Conservation (phyloP, 1,140 invertebrate genomes). For the Harlomillsia oculata region DNA sequence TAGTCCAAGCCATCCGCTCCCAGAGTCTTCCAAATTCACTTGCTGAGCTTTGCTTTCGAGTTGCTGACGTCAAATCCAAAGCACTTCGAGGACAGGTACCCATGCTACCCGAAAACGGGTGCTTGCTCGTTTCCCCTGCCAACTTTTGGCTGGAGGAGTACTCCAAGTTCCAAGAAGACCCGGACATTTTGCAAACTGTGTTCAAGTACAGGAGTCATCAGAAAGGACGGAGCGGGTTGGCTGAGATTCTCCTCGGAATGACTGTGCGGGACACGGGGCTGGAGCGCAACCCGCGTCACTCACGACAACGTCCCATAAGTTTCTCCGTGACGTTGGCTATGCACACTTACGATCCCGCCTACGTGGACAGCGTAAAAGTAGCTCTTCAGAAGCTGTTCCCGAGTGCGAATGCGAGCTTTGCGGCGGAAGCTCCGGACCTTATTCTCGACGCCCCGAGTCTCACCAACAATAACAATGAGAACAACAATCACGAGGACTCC, state of each 20-base stretch:
- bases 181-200: constrained; percentile 65
- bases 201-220: constrained; percentile 63
- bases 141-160: constrained; percentile 81
- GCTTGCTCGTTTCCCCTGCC: constrained; percentile 82
- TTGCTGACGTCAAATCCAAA: constrained; percentile 63
- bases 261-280: constrained; percentile 79
- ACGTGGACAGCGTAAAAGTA: background rate
- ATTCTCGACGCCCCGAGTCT: no score
- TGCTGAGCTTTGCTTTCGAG: constrained; percentile 58
- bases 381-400: no score
- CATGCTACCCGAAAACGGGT: constrained; percentile 79
- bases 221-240: constrained; percentile 68
- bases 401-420: no score
- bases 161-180: constrained; percentile 57
- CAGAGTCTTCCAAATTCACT: background rate
- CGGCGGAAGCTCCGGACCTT: no score
- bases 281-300: constrained; percentile 70
- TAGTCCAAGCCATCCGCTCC: constrained; percentile 60
- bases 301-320: constrained; percentile 70
- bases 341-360: constrained; percentile 59
- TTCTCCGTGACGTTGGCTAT: constrained; percentile 83
- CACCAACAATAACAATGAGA: background rate
- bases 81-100: constrained; percentile 46
- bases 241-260: constrained; percentile 86
- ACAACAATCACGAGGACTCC: background rate